Base-by-base conservation (phyloP, 92 coral and sea anemone genomes). In the Siderastrea radians region DNA sequence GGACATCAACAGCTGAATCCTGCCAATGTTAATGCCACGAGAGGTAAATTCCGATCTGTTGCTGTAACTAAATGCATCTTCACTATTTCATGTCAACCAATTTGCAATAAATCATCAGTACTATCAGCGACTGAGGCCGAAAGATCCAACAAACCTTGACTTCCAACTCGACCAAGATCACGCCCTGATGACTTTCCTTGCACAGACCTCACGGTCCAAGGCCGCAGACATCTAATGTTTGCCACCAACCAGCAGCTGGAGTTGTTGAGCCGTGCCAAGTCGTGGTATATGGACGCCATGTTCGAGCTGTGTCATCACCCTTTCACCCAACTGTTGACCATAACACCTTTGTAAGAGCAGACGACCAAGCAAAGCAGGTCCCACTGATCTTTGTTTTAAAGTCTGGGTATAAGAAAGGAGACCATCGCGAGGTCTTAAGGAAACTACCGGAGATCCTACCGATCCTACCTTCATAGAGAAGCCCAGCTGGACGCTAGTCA, bases 231-330 rank as follows among this genome's bases (percentile, higher is more conserved):
- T n/a, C n/a, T n/a, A n/a, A n/a, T n/a, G n/a, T n/a, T n/a, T n/a
- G n/a, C n/a, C n/a, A n/a, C n/a, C n/a, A n/a, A n/a, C n/a, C n/a
- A n/a, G n/a, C n/a, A n/a, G n/a, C n/a, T n/a, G n/a, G n/a, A n/a
- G n/a, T n/a, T n/a, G n/a, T n/a, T n/a, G 5, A 7, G n/a, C 60
- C 7, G 9, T 6, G 14, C 83, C 8, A 79, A 77, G 59, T 13
- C 62, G 6, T 83, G 92, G 92, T 83, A 82, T 5, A 69, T 89
- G 47, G 64, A 89, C 44, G 72, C 78, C 2, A 86, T 73, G 1
- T 86, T 86, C 14, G 75, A 84, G 6, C 63, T 84, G 50, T 75
- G 82, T 14, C 55, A 48, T 7, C 51, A 19, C 4, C 86, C 79
- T 14, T 79, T 86, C 68, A 79, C 43, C 1, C 90, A 86, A 86